Conservation (phyloP, 2,888 invertebrate species). For the Machimus rusticus region DNA sequence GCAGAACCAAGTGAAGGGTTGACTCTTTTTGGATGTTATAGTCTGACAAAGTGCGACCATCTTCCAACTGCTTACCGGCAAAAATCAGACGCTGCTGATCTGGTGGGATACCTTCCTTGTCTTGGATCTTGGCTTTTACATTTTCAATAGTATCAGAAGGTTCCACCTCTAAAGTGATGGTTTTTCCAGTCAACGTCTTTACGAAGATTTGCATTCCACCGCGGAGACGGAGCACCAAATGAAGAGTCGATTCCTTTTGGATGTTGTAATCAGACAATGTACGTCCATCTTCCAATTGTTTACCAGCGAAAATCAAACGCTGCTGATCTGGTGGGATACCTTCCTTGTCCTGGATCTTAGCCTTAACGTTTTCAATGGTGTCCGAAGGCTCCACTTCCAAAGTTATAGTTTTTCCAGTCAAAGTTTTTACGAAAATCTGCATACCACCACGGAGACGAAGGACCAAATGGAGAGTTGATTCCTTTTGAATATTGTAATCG, state of each 20-base stretch:
- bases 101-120: conserved; percentile 56
- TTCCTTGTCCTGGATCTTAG: conserved; percentile 55
- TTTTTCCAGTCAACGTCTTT: conserved; percentile 56
- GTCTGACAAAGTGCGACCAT: conserved; percentile 27
- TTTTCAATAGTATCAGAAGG: conserved; percentile 55
- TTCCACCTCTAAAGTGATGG: conserved; percentile 55
- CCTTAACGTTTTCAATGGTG: conserved; percentile 54
- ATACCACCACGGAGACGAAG: conserved; percentile 53
- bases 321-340: conserved; percentile 56
- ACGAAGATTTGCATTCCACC: conserved; percentile 55
- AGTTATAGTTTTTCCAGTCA: conserved; percentile 54
- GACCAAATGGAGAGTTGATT: conserved; percentile 49
- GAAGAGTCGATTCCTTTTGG: conserved; percentile 45
- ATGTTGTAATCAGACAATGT: conserved; percentile 42
- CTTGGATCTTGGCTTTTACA: conserved; percentile 56
- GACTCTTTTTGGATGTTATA: conserved; percentile 46
- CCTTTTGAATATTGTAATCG: background rate
- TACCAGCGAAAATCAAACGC: conserved; percentile 48
- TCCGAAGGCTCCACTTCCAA: conserved; percentile 52
- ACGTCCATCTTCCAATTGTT: conserved; percentile 8
- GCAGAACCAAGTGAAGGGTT: conserved; percentile 44
- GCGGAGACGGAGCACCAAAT: conserved; percentile 49
- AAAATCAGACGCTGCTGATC: conserved; percentile 54
- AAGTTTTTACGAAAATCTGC: conserved; percentile 57
- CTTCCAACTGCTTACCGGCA: conserved; percentile 36